These are phyloP conservation scores for Zootermopsis nevadensis DNA, from an alignment of 2,888 invertebrate genomes.

Conservation along the genomic window DNA sequence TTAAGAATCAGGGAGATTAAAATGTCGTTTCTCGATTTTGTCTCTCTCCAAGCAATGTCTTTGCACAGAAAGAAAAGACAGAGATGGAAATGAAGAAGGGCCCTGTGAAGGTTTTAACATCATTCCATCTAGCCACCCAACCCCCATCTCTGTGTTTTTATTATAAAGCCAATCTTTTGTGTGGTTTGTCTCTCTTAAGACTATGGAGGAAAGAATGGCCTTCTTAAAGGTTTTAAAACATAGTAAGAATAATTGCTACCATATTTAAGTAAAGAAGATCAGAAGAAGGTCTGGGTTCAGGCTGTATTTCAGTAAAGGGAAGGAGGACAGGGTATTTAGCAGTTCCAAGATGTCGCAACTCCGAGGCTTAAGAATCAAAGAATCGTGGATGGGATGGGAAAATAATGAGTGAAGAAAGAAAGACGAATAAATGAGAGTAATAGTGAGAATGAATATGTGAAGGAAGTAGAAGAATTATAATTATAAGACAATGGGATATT, in stretches of 20 bases:
- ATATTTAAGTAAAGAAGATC: constrained; percentile 61
- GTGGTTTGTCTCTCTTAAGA: constrained; percentile 44
- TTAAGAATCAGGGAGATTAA: constrained; percentile 61
- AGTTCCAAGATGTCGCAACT: constrained; percentile 43
- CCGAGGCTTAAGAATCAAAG: constrained; percentile 38
- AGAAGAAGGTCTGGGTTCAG: constrained; percentile 28
- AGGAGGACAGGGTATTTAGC: constrained; percentile 43
- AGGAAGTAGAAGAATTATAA: constrained; percentile 5
- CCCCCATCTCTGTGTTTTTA: constrained; percentile 30
- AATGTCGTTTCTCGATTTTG: constrained; percentile 60
- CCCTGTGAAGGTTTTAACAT: constrained; percentile 40
- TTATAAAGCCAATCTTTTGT: constrained; percentile 49
- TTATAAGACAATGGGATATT: neutral
- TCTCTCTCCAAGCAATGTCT: constrained; percentile 11
- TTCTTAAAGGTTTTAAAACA: constrained; percentile 65
- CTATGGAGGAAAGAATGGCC: constrained; percentile 62
- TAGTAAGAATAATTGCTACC: constrained; percentile 66
- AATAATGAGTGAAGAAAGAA: neutral
- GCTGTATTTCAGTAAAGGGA: constrained; percentile 21
- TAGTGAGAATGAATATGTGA: constrained; percentile 1
- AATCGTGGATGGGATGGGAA: constrained; percentile 24
- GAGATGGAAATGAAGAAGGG: constrained; percentile 34
- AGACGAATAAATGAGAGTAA: constrained; percentile 2
- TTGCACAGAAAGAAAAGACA: constrained; percentile 14
- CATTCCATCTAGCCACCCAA: constrained; percentile 32